Evolutionary conservation across 2,797 vertebrate species (phyloP).

Genomic region (Enteromius fasciolatus): DNA sequence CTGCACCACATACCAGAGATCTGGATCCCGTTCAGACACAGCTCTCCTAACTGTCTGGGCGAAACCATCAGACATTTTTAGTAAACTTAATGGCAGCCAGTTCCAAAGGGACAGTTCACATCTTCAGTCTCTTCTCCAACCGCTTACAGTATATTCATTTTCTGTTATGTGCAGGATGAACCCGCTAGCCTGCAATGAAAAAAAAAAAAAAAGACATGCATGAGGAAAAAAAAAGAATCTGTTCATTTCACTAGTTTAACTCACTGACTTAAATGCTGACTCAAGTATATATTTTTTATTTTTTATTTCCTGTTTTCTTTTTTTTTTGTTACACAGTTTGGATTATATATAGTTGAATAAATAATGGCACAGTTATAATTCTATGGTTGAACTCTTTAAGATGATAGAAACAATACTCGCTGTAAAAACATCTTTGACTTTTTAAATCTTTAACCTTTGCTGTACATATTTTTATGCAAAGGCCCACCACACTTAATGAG

Average conservation of each 20-base stretch:
- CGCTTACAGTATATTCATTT: constrained; percentile 24
- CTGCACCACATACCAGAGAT: constrained; percentile 61
- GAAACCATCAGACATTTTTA: constrained; percentile 56
- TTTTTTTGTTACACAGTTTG: not conserved
- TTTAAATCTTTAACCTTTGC: not conserved
- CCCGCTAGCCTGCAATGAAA: constrained; percentile 14
- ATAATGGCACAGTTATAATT: not conserved
- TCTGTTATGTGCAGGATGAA: constrained; percentile 74
- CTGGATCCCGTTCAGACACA: constrained; percentile 52
- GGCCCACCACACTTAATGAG: constrained; percentile 19
- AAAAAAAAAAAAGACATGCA: not conserved
- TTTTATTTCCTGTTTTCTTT: not conserved
- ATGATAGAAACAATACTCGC: not conserved
- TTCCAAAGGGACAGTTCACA: constrained; percentile 39
- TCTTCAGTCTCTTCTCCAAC: constrained; percentile 38
- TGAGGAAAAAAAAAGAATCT: not conserved
- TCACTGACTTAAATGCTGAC: not conserved
- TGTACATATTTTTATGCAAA: constrained; percentile 23
- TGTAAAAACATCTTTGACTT: not conserved
- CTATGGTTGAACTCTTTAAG: not conserved
- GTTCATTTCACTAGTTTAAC: not conserved
- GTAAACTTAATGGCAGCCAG: constrained; percentile 47
- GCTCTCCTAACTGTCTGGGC: constrained; percentile 49
- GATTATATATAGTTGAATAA: not conserved
- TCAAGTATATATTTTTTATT: not conserved